Base-by-base conservation (phyloP, 2,888 invertebrate species). In the Rutpela maculata region DNA sequence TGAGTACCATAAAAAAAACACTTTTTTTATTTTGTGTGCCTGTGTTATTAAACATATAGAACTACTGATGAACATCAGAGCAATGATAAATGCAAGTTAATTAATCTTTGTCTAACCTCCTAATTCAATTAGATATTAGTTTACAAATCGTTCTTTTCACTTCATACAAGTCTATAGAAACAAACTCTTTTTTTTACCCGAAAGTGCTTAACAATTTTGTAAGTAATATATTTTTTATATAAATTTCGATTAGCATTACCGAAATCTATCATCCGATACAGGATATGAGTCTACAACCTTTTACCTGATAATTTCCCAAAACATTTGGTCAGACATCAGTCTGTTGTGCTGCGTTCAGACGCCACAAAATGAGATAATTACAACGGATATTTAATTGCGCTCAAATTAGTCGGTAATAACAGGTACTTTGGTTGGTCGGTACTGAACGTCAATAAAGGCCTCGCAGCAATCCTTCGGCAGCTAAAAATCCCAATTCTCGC, bases 281-380 rank as follows among this genome's bases (percentile, higher is more conserved):
- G 80, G 81, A 82, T 82, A 79, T 83, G 78, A 83, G 80, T 81
- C 78, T 80, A 83, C 75, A 80, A 38, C 59, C 59, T 82, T 83
- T 84, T 83, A 79, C 79, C 60, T 67, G 81, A 84, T 78, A 83
- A 84, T 81, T 83, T 84, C 80, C 80, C 81, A 77, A 82, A 85
- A 80, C 77, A 75, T 74, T 79, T 35, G 79, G 79, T 76, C 81
- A 83, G 82, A 82, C 82, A 77, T 80, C 82, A 80, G 86, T 86
- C 85, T 85, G 83, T 82, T 59, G 59, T 19, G 59, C 19, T 19
- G 50, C 11, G 18, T 11, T 82, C 84, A 87, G 89, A 89, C 89
- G 89, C 89, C 89, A 89, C 87, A 88, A 88, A 89, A 89, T 89
- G 88, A 88, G 88, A 89, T 89, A 89, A 89, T 89, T 89, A 88